Evolutionary conservation across 2,113 vertebrate species (phyloP).

Genomic region (Poeciliopsis prolifica): DNA sequence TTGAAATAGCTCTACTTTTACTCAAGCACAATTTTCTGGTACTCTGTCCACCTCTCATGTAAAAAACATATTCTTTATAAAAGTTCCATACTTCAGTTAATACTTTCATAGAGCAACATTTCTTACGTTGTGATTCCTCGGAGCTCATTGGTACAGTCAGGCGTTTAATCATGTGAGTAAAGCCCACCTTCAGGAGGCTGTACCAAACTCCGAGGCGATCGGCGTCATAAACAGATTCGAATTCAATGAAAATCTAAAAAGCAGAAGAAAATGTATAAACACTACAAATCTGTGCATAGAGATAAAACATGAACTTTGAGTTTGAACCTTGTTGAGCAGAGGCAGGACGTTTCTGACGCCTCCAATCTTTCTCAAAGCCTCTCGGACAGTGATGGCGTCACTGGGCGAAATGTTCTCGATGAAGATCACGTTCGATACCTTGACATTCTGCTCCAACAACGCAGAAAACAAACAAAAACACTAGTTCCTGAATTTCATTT

Average conservation of each 20-base stretch:
- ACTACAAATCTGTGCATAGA: background rate
- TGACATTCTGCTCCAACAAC: background rate
- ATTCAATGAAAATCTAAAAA: constrained; percentile 60
- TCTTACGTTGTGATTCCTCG: background rate
- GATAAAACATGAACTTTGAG: background rate
- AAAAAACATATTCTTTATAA: too few species aligned
- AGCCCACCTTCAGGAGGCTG: constrained; percentile 29
- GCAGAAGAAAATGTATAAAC: background rate
- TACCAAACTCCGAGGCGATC: constrained; percentile 62
- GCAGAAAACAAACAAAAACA: background rate
- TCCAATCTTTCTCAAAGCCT: background rate
- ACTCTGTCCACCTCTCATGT: too few species aligned
- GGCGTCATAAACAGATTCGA: background rate
- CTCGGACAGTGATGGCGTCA: constrained; percentile 16
- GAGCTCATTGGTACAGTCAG: background rate
- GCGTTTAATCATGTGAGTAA: constrained; percentile 8
- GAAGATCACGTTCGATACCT: background rate
- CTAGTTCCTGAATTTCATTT: background rate
- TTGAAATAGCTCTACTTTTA: too few species aligned
- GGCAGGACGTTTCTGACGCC: constrained; percentile 41
- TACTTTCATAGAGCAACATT: background rate
- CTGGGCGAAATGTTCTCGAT: constrained; percentile 47
- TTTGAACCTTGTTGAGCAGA: constrained; percentile 63
- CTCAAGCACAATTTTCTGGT: too few species aligned
- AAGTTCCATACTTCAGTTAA: too few species aligned